A percentile compares a stretch with the other conserved stretches of the same genome.
Evolutionary conservation across 2,888 invertebrate genomes (phyloP).

Genomic region (Sympetrum striolatum): DNA sequence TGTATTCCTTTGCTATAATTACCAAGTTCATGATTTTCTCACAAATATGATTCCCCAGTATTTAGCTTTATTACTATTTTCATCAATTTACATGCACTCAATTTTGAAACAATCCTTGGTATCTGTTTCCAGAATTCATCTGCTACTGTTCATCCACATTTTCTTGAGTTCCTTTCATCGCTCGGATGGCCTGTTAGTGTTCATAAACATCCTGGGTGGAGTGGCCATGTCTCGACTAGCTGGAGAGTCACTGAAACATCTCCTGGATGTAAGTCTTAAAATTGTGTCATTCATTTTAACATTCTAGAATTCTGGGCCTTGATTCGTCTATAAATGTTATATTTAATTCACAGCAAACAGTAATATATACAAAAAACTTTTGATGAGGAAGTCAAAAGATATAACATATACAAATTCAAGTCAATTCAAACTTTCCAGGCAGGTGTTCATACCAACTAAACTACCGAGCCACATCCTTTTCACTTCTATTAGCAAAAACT

Average conservation of each 20-base stretch:
- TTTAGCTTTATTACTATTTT: too few species aligned
- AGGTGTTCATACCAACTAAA: too few species aligned
- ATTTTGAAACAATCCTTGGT: not conserved
- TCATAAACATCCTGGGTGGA: constrained; percentile 90
- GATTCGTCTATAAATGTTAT: not conserved
- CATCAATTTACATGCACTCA: too few species aligned
- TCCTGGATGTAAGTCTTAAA: not conserved
- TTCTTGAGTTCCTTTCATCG: constrained; percentile 68
- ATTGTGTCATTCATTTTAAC: not conserved
- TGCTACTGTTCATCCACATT: constrained; percentile 61
- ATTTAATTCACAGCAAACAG: too few species aligned
- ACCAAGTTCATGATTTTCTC: too few species aligned
- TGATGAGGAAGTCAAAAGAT: too few species aligned
- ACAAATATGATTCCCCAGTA: too few species aligned
- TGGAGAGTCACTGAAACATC: constrained; percentile 67
- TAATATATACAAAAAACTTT: not conserved
- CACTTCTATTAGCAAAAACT: too few species aligned
- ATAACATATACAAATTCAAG: too few species aligned
- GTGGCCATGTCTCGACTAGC: constrained; percentile 87
- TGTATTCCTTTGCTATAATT: too few species aligned
- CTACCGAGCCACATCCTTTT: too few species aligned
- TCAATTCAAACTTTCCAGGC: too few species aligned
- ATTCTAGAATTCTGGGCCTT: not conserved
- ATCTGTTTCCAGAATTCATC: not conserved
- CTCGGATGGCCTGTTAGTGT: constrained; percentile 90